Evolutionary conservation across 2,113 vertebrate genomes (phyloP).

Genomic region (Eurystomus gularis): DNA sequence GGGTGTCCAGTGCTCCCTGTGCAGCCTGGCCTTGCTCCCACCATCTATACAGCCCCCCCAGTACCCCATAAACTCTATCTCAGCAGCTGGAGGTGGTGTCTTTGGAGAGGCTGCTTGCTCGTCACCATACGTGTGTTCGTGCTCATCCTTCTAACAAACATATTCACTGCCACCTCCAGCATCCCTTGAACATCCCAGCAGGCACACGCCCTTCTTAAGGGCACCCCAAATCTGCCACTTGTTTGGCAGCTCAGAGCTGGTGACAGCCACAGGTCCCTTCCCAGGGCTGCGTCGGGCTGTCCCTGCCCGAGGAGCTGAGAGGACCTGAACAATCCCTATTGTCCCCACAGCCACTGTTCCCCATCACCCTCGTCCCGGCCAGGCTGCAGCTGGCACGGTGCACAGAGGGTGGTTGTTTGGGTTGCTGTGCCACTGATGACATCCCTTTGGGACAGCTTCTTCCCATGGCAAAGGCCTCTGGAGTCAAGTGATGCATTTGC

Average conservation of each 20-base stretch:
- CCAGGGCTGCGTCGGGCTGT: neutral
- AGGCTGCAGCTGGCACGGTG: neutral
- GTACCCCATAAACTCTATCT: neutral
- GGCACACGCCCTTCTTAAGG: neutral
- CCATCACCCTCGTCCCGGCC: neutral
- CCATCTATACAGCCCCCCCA: neutral
- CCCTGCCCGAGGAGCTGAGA: neutral
- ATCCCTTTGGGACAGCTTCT: neutral
- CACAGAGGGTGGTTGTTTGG: constrained; percentile 27
- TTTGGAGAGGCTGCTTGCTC: neutral
- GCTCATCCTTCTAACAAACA: neutral
- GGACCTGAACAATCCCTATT: neutral
- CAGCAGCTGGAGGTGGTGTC: neutral
- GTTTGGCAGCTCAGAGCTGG: neutral
- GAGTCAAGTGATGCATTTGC: neutral
- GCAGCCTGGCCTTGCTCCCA: neutral
- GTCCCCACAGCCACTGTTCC: constrained; percentile 14
- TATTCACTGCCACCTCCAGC: neutral
- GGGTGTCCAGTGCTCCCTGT: accelerated
- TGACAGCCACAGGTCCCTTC: neutral
- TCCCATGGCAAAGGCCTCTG: neutral
- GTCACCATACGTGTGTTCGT: accelerated
- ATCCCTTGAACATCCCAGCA: accelerated
- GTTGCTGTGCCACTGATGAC: neutral
- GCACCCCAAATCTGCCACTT: neutral